Evolutionary conservation across 2,888 invertebrate species (phyloP), one percentile per base, ranked within the genome.

Genomic region (Sceliomorpha sp.): DNA sequence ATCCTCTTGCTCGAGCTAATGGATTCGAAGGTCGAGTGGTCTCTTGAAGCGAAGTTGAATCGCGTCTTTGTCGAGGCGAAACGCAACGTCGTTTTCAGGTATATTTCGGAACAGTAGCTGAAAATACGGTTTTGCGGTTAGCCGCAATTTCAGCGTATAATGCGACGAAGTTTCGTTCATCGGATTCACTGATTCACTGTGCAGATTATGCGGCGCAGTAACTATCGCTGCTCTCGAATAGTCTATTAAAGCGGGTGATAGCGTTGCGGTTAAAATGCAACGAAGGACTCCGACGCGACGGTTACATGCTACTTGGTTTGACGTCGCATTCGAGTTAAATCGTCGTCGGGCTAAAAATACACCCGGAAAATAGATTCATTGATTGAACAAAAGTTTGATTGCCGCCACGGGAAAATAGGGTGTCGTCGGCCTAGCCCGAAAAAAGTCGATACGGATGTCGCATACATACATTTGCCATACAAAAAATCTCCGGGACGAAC

Each of bases 241-340:
- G 58, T 58, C 66, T 66, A 66, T 51, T 66, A 66, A 66, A 66
- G 39, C 44, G 15, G 58, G 39, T 31, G 66, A 66, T 31, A 51
- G 66, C 50, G 51, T 51, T 51, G 66, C 37, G 58, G 66, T 66
- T 31, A 45, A 56, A 50, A 20, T 39, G 51, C 47, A 10, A 58
- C 58, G 32, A 36, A 51, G 55, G 42, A 50, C 39, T 51, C 26
- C 9, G 24, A 44, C 34, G 3, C 9, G 24, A 44, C 34, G 3
- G 51, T 55, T 53, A 48, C 34, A 37, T 10, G 37, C 51, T 31
- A 31, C 39, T 36, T 20, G 55, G 47, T 47, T 63, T 47, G 32
- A 51, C 39, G 20, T 20, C 20, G 20, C 20, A 20, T 20, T 20
- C 20, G 20, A 20, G 20, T 20, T 20, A 20, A 20, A 4, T 20